These are phyloP conservation scores for Xyrichtys novacula DNA, from an alignment of 2,797 vertebrate genomes.

Conservation along the genomic window DNA sequence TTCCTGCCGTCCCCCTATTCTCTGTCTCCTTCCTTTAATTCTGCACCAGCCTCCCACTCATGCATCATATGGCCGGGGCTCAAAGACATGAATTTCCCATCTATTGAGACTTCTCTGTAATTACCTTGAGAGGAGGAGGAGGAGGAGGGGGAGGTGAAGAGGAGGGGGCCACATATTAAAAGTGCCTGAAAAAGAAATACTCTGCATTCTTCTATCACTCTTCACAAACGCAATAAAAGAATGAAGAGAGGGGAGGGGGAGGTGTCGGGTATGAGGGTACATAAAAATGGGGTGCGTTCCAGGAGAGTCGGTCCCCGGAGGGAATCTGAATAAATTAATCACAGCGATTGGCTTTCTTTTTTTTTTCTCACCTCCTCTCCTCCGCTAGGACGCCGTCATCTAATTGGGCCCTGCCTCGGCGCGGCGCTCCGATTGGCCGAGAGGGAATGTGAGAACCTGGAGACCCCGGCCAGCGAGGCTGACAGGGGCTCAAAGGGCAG, in stretches of 20 bases:
- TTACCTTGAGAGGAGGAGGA: slow-evolving; percentile 80
- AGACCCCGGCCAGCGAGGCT: slow-evolving; percentile 88
- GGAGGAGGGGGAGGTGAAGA: slow-evolving; percentile 54
- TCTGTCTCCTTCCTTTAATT: slow-evolving; percentile 59
- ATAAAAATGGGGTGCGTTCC: slow-evolving; percentile 75
- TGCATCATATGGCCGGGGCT: slow-evolving; percentile 70
- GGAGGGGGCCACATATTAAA: slow-evolving; percentile 80
- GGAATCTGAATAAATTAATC: slow-evolving; percentile 91
- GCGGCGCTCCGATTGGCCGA: slow-evolving; percentile 79
- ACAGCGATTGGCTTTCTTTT: slow-evolving; percentile 87
- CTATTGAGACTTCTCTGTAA: slow-evolving; percentile 86
- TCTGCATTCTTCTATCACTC: slow-evolving; percentile 84
- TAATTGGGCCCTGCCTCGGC: slow-evolving; percentile 84
- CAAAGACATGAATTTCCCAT: slow-evolving; percentile 86
- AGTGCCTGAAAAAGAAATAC: slow-evolving; percentile 86
- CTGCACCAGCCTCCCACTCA: slow-evolving; percentile 67
- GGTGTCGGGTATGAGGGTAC: slow-evolving; percentile 48
- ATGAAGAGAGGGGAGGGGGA: slow-evolving; percentile 58
- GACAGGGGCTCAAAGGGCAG: slow-evolving; percentile 88
- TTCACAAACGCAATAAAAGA: slow-evolving; percentile 84
- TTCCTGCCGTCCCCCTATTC: slow-evolving; percentile 72
- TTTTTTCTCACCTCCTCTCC: slow-evolving; percentile 34
- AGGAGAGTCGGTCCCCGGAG: slow-evolving; percentile 71
- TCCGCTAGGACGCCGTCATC: slow-evolving; percentile 66
- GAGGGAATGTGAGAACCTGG: slow-evolving; percentile 92